Evolutionary conservation across 2,113 vertebrate genomes (phyloP), one percentile per base, ranked within the genome.

Genomic region (Daboia siamensis): DNA sequence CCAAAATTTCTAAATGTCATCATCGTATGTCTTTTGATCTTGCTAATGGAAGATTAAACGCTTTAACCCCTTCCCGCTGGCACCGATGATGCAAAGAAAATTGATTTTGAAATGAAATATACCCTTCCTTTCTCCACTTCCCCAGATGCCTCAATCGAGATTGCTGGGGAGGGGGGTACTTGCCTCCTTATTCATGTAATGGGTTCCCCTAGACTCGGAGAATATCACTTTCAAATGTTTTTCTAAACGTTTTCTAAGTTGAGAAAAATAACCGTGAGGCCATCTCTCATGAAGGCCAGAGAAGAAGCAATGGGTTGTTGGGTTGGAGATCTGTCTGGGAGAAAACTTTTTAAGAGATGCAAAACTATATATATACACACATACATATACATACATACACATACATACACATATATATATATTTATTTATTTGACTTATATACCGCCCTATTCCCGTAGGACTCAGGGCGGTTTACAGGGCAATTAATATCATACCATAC

Each of bases 41-140:
- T 55, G 64, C 84, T 94, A 89, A 92, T 46, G 23, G 21, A 56
- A 95, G 94, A 96, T 96, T 93, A 96, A 90, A 74, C 0, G 0
- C 92, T 94, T 51, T 94, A 95, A 93, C 95, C 95, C 90, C 1
- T 93, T 91, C 7, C 94, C 87, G 89, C n/a, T 21, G 89, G 64
- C 93, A 61, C 90, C 69, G 93, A 20, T 26, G 92, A 92, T 87
- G 93, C 59, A n/a, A 1, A 92, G 92, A 86, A 93, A 52, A 91
- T 54, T 91, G 69, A 87, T 69, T 86, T 86, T n/a, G 90, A 64
- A 87, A 92, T 0, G 88, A 90, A 91, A 90, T 89, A 59, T 1
- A 0, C 24, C 90, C 2, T 0, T 44, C 90, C 92, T 5, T 2
- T 2, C 3, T 26, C 52, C 51, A 61, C 61, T 86, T 90, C 90